Percentiles rank a stretch among this genome's conserved stretches.
Conservation (phyloP, 2,113 vertebrate species). For the Gallinago media region DNA sequence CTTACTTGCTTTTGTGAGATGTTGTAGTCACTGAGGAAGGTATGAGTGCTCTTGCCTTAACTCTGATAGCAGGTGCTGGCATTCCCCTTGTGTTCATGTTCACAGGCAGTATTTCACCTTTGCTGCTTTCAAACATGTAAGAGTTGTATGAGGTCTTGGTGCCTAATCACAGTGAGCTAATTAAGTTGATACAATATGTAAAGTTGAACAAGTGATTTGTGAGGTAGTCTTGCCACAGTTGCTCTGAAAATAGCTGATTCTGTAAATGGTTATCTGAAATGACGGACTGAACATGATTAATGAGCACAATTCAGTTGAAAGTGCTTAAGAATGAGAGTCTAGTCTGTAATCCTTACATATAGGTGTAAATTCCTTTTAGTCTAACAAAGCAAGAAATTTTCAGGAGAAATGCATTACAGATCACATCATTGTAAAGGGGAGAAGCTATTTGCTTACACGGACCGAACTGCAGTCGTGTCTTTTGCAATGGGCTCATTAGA, state of each 20-base stretch:
- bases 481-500: not conserved
- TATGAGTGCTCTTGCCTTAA: not conserved
- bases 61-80: not conserved
- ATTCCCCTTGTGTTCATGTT: not conserved
- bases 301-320: not conserved
- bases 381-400: not conserved
- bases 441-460: not conserved
- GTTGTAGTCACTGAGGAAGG: not conserved
- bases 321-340: not conserved
- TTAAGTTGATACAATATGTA: not conserved
- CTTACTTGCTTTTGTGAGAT: not conserved
- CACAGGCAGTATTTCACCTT: not conserved
- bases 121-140: not conserved
- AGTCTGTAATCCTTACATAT: not conserved
- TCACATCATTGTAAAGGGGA: not conserved
- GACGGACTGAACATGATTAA: not conserved
- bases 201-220: not conserved
- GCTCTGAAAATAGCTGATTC: not conserved
- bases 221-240: not conserved
- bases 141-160: not conserved
- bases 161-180: not conserved
- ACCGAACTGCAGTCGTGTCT: not conserved
- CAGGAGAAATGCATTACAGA: not conserved
- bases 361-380: not conserved
- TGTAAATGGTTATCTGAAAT: not conserved